Conservation (phyloP, 2,888 invertebrate species). For the Epicampocera succincta region DNA sequence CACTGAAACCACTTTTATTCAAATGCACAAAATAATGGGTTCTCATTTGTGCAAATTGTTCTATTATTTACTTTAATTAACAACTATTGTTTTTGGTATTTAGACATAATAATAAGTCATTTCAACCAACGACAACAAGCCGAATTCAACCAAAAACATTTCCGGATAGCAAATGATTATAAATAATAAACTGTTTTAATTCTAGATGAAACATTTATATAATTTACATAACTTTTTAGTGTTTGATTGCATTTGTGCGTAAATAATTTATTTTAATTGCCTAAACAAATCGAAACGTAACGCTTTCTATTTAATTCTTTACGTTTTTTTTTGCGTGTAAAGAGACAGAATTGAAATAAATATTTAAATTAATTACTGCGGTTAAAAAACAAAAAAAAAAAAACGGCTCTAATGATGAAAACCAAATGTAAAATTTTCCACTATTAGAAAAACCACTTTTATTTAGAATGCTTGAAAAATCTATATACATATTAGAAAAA, state of each 20-base stretch:
- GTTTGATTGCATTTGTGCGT: slow-evolving; percentile 55
- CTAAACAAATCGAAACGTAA: slow-evolving; percentile 41
- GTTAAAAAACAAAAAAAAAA: background rate
- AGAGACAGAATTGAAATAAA: background rate
- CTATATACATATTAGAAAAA: too few species aligned
- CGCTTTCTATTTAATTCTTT: slow-evolving; percentile 2
- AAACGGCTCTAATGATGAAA: too few species aligned
- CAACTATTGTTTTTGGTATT: slow-evolving; percentile 45
- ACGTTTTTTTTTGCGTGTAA: background rate
- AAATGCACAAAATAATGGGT: slow-evolving; percentile 26
- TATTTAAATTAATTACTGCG: slow-evolving; percentile 35
- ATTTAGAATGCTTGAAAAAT: too few species aligned
- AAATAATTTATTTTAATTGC: slow-evolving; percentile 63
- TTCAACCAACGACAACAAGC: slow-evolving; percentile 5
- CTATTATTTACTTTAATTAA: slow-evolving; percentile 56
- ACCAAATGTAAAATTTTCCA: slow-evolving; percentile 9
- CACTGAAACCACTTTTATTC: slow-evolving; percentile 7
- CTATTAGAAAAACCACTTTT: too few species aligned
- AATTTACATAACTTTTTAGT: slow-evolving; percentile 56
- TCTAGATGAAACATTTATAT: slow-evolving; percentile 44
- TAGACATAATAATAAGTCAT: slow-evolving; percentile 48
- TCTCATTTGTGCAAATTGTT: slow-evolving; percentile 22
- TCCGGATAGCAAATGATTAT: slow-evolving; percentile 32
- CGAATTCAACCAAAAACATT: slow-evolving; percentile 16
- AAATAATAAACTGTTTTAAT: slow-evolving; percentile 41